Percentiles rank a stretch among this genome's conserved stretches.
phyloP scores from a whole-genome alignment of 1,140 invertebrate species.

The Drosophila jambulina region DNA sequence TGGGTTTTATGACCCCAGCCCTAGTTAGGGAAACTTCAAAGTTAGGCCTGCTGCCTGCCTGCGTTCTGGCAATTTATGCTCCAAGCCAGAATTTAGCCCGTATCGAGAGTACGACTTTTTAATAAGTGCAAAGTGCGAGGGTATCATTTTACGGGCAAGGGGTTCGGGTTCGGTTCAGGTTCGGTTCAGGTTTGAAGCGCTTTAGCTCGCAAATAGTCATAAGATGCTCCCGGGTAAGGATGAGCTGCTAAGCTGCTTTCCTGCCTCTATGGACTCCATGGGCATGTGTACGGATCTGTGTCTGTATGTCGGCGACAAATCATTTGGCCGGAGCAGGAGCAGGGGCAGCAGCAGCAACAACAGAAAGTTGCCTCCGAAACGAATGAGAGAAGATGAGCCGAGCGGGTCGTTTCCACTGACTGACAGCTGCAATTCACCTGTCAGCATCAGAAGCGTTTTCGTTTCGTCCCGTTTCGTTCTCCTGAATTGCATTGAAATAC shows the following conservation, averaged over 20 bases:
- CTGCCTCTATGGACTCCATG: conserved; percentile 25
- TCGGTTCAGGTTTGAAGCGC: conserved; percentile 17
- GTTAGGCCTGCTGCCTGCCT: conserved; percentile 59
- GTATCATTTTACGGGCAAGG: conserved; percentile 54
- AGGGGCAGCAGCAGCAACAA: conserved; percentile 4
- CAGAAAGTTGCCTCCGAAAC: conserved; percentile 13
- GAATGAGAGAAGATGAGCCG: conserved; percentile 33
- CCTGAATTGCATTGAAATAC: conserved; percentile 82
- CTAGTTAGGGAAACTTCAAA: conserved; percentile 69
- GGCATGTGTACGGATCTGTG: conserved; percentile 12
- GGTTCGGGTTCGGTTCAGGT: conserved; percentile 32
- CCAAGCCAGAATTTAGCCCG: conserved; percentile 18
- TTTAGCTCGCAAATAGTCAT: conserved; percentile 42
- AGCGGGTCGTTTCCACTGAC: conserved; percentile 41
- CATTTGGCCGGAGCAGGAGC: conserved; percentile 50
- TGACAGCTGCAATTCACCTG: conserved; percentile 82
- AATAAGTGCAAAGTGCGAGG: conserved; percentile 82
- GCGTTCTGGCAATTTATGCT: conserved; percentile 70
- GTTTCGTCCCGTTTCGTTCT: conserved; percentile 60
- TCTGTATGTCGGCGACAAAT: conserved; percentile 43
- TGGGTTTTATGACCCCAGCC: conserved; percentile 73
- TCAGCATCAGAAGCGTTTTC: conserved; percentile 68
- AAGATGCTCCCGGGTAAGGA: conserved; percentile 26
- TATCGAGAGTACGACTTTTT: conserved; percentile 76
- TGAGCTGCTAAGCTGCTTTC: conserved; percentile 60